A percentile compares a stretch with the other conserved stretches of the same genome.
phyloP scores from a whole-genome alignment of 1,140 invertebrate genomes.

The Diachasma alloeum region DNA sequence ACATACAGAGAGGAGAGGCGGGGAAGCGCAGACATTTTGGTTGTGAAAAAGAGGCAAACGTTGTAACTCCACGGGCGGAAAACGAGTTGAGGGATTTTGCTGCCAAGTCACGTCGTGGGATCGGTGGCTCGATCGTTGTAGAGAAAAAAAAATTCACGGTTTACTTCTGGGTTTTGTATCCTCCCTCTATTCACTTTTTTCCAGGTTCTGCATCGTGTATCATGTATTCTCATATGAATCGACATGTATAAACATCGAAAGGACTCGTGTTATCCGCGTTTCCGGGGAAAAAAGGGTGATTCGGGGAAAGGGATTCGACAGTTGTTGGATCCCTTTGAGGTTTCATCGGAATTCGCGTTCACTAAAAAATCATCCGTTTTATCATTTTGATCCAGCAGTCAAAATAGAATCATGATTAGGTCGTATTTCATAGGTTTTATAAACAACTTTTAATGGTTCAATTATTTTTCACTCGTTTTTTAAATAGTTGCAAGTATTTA shows the following conservation, averaged over 20 bases:
- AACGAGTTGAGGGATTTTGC: conserved; percentile 30
- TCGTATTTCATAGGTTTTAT: no score
- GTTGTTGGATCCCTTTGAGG: no score
- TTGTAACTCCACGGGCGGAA: conserved; percentile 3
- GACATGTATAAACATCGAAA: neutral
- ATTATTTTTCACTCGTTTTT: no score
- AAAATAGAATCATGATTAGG: no score
- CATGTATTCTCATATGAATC: neutral
- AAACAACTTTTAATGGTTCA: no score
- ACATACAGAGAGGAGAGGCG: neutral
- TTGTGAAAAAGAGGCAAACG: conserved; percentile 11
- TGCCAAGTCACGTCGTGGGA: conserved; percentile 47
- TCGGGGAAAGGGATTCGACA: neutral
- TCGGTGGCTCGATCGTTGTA: conserved; percentile 30
- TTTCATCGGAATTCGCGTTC: no score
- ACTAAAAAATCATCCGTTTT: no score
- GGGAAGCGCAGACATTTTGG: conserved; percentile 32
- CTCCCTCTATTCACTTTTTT: conserved; percentile 10
- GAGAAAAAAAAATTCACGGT: neutral
- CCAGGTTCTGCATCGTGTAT: neutral
- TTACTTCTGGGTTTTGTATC: conserved; percentile 14
- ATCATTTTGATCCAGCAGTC: no score
- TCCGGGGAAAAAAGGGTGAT: neutral
- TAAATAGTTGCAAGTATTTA: no score
- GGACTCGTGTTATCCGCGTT: neutral